Evolutionary conservation across 2,888 invertebrate species (phyloP).

Genomic region (Choristoneura rosaceana): DNA sequence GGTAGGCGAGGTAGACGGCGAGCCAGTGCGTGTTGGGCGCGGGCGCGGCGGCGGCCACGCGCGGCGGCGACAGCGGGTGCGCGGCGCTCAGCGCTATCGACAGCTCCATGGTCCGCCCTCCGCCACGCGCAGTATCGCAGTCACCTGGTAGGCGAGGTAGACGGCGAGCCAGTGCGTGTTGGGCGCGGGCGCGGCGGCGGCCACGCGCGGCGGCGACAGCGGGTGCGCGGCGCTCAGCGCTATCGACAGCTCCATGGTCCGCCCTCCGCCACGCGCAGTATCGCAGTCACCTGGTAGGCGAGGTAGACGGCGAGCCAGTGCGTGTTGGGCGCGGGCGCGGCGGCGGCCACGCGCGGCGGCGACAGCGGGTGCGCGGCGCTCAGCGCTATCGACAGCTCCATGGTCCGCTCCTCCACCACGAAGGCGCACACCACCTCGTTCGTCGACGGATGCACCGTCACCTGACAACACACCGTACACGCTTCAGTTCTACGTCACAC

Average conservation of each 20-base stretch:
- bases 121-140: too few species aligned
- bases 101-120: too few species aligned
- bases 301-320: conserved; percentile 91
- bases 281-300: conserved; percentile 89
- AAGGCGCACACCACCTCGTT: conserved; percentile 93
- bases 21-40: conserved; percentile 76
- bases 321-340: conserved; percentile 55
- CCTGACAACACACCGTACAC: conserved; percentile 81
- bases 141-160: conserved; percentile 94
- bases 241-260: conserved; percentile 91
- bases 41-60: conserved; percentile 49
- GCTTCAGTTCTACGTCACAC: too few species aligned
- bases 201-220: too few species aligned
- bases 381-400: conserved; percentile 92
- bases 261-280: conserved; percentile 90
- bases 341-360: conserved; percentile 52
- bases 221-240: conserved; percentile 94
- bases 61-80: too few species aligned
- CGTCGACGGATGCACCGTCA: conserved; percentile 89
- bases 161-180: conserved; percentile 87
- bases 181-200: conserved; percentile 50
- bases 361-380: conserved; percentile 94
- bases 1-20: conserved; percentile 94
- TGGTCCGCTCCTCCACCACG: conserved; percentile 91
- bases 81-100: too few species aligned